These are phyloP conservation scores for Metalampra italica DNA, from an alignment of 2,888 invertebrate genomes.

Conservation along the genomic window DNA sequence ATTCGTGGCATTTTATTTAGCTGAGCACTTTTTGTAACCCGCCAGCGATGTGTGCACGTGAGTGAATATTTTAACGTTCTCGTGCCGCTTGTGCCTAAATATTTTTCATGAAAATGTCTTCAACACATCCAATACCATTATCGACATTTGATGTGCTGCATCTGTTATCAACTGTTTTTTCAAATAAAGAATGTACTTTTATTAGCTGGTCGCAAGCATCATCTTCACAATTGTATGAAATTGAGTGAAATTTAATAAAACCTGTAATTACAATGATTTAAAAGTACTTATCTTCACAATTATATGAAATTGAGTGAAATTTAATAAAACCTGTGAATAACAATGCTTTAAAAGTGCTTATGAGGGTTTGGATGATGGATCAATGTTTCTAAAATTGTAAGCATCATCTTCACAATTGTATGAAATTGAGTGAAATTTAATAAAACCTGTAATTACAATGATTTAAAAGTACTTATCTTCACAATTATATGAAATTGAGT, in stretches of 20 bases:
- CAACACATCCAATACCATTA: no score
- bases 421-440: no score
- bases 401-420: no score
- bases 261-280: no score
- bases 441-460: no score
- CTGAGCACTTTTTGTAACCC: conserved; percentile 17
- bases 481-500: no score
- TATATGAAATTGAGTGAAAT: no score
- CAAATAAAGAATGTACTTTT: conserved; percentile 8
- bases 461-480: no score
- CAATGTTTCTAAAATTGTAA: conserved; percentile 24
- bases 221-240: conserved; percentile 19
- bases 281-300: no score
- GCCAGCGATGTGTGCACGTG: conserved; percentile 23
- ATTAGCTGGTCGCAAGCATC: conserved; percentile 13
- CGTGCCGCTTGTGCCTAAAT: conserved; percentile 9
- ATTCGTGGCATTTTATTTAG: conserved; percentile 11
- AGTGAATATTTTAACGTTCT: conserved; percentile 20
- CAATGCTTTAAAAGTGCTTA: conserved; percentile 20
- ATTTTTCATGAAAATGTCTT: no score
- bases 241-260: conserved; percentile 18
- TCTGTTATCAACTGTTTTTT: neutral
- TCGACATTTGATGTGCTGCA: no score
- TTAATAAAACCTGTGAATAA: no score
- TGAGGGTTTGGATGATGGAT: conserved; percentile 22